These are phyloP conservation scores for Perodicticus potto DNA, from an alignment of 2,797 vertebrate genomes.

Conservation along the genomic window DNA sequence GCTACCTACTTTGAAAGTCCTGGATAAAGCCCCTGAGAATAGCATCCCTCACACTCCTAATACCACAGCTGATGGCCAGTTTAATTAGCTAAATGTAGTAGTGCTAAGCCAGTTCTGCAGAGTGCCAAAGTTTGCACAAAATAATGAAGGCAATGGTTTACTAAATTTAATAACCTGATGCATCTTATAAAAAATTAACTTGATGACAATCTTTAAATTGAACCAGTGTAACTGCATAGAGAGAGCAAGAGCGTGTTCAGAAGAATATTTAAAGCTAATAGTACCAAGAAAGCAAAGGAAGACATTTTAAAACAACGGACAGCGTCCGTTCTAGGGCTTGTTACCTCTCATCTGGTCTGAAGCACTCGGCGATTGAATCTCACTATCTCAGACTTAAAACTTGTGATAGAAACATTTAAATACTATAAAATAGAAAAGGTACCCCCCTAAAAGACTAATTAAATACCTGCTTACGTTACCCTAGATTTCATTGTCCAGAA, in stretches of 20 bases:
- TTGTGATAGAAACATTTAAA: conserved; percentile 21
- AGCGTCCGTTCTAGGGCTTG: neutral
- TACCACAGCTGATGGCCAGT: conserved; percentile 49
- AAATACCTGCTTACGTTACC: neutral
- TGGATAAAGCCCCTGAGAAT: conserved; percentile 65
- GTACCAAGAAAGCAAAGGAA: conserved; percentile 50
- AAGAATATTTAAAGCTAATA: conserved; percentile 74
- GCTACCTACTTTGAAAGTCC: conserved; percentile 68
- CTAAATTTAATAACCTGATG: conserved; percentile 82
- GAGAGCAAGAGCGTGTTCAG: conserved; percentile 29
- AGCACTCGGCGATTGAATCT: neutral
- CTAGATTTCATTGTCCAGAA: neutral
- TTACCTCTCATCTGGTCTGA: neutral
- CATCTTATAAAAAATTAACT: conserved; percentile 82
- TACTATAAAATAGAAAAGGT: neutral
- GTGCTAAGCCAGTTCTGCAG: conserved; percentile 66
- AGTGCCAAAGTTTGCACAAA: conserved; percentile 71
- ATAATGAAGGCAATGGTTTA: conserved; percentile 78
- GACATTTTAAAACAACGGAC: conserved; percentile 14
- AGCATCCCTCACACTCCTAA: conserved; percentile 63
- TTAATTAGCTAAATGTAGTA: conserved; percentile 80
- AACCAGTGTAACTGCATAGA: conserved; percentile 66
- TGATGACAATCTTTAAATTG: conserved; percentile 76
- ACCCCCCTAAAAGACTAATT: neutral
- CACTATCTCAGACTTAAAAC: neutral